These are phyloP conservation scores for Tragulus kanchil DNA, from an alignment of 2,113 vertebrate genomes.

Conservation along the genomic window DNA sequence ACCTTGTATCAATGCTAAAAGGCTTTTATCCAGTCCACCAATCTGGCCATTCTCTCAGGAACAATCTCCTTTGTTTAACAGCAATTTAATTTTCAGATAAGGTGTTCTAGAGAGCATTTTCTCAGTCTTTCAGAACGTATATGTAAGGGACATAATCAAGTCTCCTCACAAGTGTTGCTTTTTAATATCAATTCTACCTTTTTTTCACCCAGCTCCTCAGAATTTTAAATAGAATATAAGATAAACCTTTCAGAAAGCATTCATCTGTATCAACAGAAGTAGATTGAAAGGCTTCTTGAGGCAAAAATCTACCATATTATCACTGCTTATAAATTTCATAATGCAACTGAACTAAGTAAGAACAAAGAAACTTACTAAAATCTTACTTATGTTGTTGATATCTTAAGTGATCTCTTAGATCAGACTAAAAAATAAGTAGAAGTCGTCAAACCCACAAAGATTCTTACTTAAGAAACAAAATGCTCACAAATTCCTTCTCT, in stretches of 20 bases:
- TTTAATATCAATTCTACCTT: not conserved
- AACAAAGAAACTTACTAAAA: slow-evolving; percentile 5
- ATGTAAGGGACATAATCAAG: not conserved
- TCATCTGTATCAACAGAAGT: not conserved
- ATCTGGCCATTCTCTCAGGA: not conserved
- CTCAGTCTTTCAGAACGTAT: not conserved
- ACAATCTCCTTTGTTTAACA: not conserved
- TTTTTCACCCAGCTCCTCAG: not conserved
- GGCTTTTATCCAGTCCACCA: not conserved
- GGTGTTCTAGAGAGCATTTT: not conserved
- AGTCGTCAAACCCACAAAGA: not conserved
- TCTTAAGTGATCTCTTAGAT: not conserved
- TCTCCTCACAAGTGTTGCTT: not conserved
- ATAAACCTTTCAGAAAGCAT: not conserved
- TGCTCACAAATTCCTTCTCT: not conserved
- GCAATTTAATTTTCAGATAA: slow-evolving; percentile 11
- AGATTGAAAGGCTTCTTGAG: not conserved
- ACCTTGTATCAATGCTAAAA: not conserved
- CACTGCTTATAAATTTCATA: slow-evolving; percentile 16
- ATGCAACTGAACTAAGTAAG: not conserved
- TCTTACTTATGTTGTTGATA: not conserved
- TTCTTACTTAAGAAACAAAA: not conserved
- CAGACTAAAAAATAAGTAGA: too few relatives aligned
- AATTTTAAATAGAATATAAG: not conserved
- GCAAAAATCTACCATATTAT: not conserved